phyloP scores from a whole-genome alignment of 2,113 vertebrate species.

The Megalops atlanticus region DNA sequence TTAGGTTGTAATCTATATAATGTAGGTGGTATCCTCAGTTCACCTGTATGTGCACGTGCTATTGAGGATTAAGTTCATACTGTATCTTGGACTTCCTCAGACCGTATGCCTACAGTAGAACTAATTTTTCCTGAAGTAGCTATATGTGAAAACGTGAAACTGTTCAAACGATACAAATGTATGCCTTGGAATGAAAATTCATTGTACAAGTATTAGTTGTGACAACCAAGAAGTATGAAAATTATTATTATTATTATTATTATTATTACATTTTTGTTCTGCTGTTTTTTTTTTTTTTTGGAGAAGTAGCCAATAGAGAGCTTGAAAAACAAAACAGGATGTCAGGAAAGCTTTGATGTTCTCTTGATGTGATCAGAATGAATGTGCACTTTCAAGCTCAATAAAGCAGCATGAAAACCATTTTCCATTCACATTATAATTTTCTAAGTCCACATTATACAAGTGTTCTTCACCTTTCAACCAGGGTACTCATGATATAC shows the following conservation, averaged over 20 bases:
- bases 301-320: neutral
- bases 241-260: neutral
- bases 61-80: neutral
- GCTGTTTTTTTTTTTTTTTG: no score
- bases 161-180: neutral
- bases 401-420: neutral
- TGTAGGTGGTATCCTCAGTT: neutral
- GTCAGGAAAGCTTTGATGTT: constrained; percentile 11
- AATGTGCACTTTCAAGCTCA: constrained; percentile 5
- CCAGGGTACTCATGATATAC: neutral
- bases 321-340: neutral
- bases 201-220: neutral
- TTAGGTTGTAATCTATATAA: no score
- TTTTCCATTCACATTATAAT: constrained; percentile 6
- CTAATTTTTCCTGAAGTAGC: neutral
- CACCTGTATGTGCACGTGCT: neutral
- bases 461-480: neutral
- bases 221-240: neutral
- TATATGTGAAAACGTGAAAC: neutral
- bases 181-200: neutral
- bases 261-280: no score
- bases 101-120: neutral
- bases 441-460: constrained; percentile 5
- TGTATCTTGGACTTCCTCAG: neutral
- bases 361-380: neutral